These are phyloP conservation scores for Python bivittatus DNA, from an alignment of 2,113 vertebrate genomes.

Conservation along the genomic window DNA sequence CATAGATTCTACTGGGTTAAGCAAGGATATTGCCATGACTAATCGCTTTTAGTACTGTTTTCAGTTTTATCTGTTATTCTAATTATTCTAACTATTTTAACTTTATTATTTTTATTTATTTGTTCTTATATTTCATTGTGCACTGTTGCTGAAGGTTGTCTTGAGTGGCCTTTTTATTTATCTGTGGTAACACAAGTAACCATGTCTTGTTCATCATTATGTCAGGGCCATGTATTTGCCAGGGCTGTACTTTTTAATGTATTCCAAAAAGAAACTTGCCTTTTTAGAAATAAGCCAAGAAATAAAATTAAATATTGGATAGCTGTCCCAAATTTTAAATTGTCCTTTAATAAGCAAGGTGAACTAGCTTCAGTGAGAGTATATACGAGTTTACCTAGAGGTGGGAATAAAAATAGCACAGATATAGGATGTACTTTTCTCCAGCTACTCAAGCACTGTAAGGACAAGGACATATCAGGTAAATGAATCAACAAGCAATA, in stretches of 20 bases:
- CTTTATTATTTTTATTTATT: not conserved
- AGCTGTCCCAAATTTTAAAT: not conserved
- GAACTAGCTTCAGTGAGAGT: slow-evolving; percentile 13
- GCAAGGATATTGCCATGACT: not conserved
- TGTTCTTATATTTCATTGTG: not conserved
- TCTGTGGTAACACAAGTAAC: not conserved
- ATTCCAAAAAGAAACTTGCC: not conserved
- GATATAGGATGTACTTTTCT: slow-evolving; percentile 8
- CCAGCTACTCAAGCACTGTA: slow-evolving; percentile 13
- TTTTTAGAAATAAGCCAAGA: not conserved
- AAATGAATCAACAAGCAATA: not conserved
- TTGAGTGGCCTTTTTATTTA: not conserved
- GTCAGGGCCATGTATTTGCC: no score
- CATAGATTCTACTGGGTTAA: not conserved
- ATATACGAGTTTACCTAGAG: slow-evolving; percentile 38
- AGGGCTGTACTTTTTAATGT: not conserved
- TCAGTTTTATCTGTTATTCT: not conserved
- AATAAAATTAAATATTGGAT: not conserved
- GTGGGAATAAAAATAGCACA: slow-evolving; percentile 51
- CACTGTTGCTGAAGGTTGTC: not conserved
- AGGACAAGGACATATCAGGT: slow-evolving; percentile 33
- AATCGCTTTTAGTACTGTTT: not conserved
- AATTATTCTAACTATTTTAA: not conserved
- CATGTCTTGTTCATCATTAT: not conserved
- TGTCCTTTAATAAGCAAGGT: slow-evolving; percentile 41